Evolutionary conservation across 2,888 invertebrate species (phyloP), one percentile per base, ranked within the genome.

Genomic region (Hetaerina titia): DNA sequence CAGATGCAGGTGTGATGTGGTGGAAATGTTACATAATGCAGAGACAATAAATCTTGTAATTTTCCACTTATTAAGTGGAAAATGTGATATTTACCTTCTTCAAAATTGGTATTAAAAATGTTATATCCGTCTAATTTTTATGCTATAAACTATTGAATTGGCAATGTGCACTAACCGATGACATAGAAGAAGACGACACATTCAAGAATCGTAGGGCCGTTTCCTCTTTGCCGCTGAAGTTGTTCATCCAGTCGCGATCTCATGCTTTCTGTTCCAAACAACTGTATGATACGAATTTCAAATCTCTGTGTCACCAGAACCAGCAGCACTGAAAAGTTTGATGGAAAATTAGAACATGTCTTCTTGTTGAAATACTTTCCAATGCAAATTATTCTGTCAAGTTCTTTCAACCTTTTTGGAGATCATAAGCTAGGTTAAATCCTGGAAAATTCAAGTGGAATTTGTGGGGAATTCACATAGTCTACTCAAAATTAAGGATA

Each of bases 261-360:
- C 98, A 98, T 98, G 96, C 97, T 97, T 94, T 98, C 98, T 0
- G 98, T 98, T 2, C 98, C 98, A 95, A 99, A 98, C 95, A 98
- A 96, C 95, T 98, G 97, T 95, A 98, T 97, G 5, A 98, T 97
- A 95, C 98, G 97, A 92, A 98, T 98, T 96, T 99, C 99, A 31
- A 98, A 98, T 96, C 99, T 97, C 97, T 99, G 99, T 0, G 99
- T 99, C 19, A 99, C 99, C 97, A 99, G 97, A 96, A 99, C 99
- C 95, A 99, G 97, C 95, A 99, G 97, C 96, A 99, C 99, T 99
- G 97, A 57, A 96, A 96, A 96, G 95, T 92, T 89, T 15, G 31
- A 31, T 13, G 25, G 7, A 31, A 81, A 81, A 81, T 69, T 22
- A 69, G 19, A 22, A 22, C 22, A 22, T 69, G 19, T 17, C 9